These are phyloP conservation scores for Adrianichthys oophorus DNA, from an alignment of 2,797 vertebrate species.

Conservation along the genomic window DNA sequence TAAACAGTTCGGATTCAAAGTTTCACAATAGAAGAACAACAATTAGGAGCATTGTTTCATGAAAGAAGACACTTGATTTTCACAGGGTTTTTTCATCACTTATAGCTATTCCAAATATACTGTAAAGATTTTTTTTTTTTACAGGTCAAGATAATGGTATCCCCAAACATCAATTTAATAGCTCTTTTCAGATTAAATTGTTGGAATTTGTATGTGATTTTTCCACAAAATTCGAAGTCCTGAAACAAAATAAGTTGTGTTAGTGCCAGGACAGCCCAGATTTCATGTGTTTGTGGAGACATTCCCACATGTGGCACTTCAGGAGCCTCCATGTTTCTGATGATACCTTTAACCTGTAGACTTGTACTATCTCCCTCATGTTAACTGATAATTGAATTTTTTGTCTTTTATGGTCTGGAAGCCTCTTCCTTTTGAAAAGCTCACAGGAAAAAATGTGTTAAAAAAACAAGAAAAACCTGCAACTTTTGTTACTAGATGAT, in stretches of 20 bases:
- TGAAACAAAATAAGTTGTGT: conserved; percentile 48
- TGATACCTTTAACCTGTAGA: conserved; percentile 8
- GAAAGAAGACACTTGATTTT: too few relatives aligned
- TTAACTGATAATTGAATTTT: too few relatives aligned
- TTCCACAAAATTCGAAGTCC: conserved; percentile 10
- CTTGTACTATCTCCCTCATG: neutral
- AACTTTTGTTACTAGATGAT: conserved; percentile 13
- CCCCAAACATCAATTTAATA: conserved; percentile 16
- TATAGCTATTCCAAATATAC: too few relatives aligned
- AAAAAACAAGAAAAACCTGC: neutral
- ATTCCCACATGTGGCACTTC: conserved; percentile 33
- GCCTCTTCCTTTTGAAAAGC: conserved; percentile 14
- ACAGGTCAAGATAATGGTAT: conserved; percentile 11
- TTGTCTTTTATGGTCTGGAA: conserved; percentile 17
- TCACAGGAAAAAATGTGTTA: neutral
- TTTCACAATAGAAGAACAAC: too few relatives aligned
- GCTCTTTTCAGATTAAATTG: conserved; percentile 2
- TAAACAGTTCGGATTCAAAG: too few relatives aligned
- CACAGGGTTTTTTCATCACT: too few relatives aligned
- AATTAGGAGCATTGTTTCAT: too few relatives aligned
- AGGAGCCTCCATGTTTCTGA: neutral
- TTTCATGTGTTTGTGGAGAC: conserved; percentile 35
- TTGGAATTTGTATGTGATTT: conserved; percentile 22
- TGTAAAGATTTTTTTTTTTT: too few relatives aligned
- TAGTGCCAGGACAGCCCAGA: conserved; percentile 49